phyloP scores from a whole-genome alignment of 2,888 invertebrate species.

The Lysandra bellargus region DNA sequence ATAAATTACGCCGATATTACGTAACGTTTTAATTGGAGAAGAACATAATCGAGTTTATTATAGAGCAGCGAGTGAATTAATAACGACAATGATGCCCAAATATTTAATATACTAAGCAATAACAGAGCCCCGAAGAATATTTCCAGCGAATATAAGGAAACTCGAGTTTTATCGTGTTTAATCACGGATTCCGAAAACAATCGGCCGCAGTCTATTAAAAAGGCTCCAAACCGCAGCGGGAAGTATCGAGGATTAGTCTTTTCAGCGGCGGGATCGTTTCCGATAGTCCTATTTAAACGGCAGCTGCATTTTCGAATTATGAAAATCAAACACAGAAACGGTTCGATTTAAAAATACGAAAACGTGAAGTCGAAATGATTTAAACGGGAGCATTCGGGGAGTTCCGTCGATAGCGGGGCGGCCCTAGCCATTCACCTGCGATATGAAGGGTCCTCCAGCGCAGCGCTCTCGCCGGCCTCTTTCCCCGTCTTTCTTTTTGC shows the following conservation, averaged over 20 bases:
- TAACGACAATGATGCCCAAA: not conserved
- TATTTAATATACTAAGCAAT: slow-evolving; percentile 14
- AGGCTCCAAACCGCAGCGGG: not conserved
- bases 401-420: slow-evolving; percentile 39
- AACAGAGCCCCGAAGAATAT: not conserved
- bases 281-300: not conserved
- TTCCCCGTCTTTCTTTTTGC: slow-evolving; percentile 58
- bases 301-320: slow-evolving; percentile 7
- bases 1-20: slow-evolving; percentile 22
- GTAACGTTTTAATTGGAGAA: slow-evolving; percentile 28
- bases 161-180: slow-evolving; percentile 14
- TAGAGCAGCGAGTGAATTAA: slow-evolving; percentile 1
- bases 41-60: slow-evolving; percentile 23
- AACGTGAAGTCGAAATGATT: not conserved
- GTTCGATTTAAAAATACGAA: not conserved
- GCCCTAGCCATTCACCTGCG: slow-evolving; percentile 59
- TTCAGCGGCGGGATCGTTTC: not conserved
- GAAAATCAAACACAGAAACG: slow-evolving; percentile 1
- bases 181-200: slow-evolving; percentile 13
- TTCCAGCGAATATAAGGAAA: not conserved
- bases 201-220: slow-evolving; percentile 13
- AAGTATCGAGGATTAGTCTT: slow-evolving; percentile 20
- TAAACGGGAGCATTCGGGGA: slow-evolving; percentile 17
- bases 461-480: slow-evolving; percentile 52
- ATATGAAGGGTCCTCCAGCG: slow-evolving; percentile 60